Base-by-base conservation (phyloP, 1,140 invertebrate species). In the Anastrepha obliqua region DNA sequence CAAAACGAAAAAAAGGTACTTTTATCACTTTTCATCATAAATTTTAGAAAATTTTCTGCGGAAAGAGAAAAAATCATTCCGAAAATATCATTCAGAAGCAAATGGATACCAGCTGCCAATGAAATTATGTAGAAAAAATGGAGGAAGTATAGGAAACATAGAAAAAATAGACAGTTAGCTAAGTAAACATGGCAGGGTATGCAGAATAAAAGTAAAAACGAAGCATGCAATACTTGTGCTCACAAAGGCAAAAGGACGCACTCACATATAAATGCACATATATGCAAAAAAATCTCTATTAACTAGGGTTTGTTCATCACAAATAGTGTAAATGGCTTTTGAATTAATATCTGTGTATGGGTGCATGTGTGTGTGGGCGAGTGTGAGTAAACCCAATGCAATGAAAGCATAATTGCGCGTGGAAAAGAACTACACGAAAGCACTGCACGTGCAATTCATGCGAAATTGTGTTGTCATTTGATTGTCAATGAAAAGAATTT, bases 371-470 rank as follows among this genome's bases (percentile, higher is more conserved):
- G 13, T 74, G 15, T 74, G 42, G 29, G 42, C 0, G 2, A 29
- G 29, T 29, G 29, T 67, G 65, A 29, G 42, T 74, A 6, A 11
- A 55, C 42, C 39, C 39, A 7, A 47, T 74, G 42, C 67, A 74
- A 74, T 74, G 39, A 74, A 74, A 42, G 42, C 67, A 74, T 74
- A 74, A 74, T 74, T 74, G 67, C 44, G 42, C 42, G 42, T 17
- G 67, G 60, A 39, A 39, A 74, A 42, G 44, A 47, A 74, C 44
- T 47, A 74, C 44, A 74, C 42, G 39, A 29, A 29, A 29, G 29
- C 29, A 29, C 29, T 29, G 29, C 29, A 29, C 29, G 29, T 29
- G 29, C 29, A 17, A 44, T 74, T 74, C 67, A 74, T 44, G 13
- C 44, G 39, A 44, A 39, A 74, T 74, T 74, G 67, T 42, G 15